A percentile compares a stretch with the other conserved stretches of the same genome.
Evolutionary conservation across 2,113 vertebrate genomes (phyloP).

Genomic region (Tretioscincus oriximinensis): DNA sequence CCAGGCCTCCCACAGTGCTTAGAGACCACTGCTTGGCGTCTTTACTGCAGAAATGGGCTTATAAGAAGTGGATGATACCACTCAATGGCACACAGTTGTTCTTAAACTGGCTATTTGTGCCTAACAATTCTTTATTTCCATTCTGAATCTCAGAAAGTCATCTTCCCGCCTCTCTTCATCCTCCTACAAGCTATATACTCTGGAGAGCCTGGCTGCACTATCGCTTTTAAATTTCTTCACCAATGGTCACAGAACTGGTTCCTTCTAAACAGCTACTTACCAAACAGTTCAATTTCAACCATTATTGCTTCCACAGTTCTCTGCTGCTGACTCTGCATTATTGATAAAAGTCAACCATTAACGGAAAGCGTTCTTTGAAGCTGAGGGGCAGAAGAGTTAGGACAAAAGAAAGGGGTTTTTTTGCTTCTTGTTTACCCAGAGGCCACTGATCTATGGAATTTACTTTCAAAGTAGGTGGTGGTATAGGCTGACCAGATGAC

Average conservation of each 20-base stretch:
- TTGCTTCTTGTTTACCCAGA: too few species aligned
- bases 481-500: too few species aligned
- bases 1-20: neutral
- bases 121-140: neutral
- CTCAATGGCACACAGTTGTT: neutral
- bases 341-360: too few species aligned
- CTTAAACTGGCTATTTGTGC: neutral
- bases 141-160: neutral
- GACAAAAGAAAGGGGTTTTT: too few species aligned
- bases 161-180: neutral
- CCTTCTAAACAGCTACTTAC: neutral
- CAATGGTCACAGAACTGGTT: neutral
- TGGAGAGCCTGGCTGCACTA: neutral
- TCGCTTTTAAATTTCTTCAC: neutral
- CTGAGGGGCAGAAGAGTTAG: too few species aligned
- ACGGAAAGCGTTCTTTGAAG: too few species aligned
- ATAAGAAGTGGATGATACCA: neutral
- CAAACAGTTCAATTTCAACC: neutral
- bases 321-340: neutral
- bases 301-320: neutral
- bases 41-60: neutral
- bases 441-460: too few species aligned
- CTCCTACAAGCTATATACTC: neutral
- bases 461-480: too few species aligned
- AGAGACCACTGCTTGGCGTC: neutral